Conservation (phyloP, 2,888 invertebrate genomes). For the Chaitophorus viminalis region DNA sequence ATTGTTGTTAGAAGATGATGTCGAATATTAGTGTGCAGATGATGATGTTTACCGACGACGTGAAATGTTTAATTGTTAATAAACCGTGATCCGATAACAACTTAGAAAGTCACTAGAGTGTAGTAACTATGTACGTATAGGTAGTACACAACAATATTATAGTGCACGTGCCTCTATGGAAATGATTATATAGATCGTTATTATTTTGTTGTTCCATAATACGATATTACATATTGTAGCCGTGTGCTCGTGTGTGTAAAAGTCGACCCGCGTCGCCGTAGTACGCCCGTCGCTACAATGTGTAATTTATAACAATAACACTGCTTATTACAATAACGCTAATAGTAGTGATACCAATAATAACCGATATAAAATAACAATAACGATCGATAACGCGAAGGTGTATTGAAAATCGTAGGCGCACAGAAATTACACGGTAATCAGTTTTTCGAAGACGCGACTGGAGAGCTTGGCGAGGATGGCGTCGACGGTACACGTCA, state of each 20-base stretch:
- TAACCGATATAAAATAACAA: not conserved
- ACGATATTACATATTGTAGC: too few relatives aligned
- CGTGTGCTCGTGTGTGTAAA: not conserved
- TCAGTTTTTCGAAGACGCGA: conserved; percentile 1
- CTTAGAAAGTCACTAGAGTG: too few relatives aligned
- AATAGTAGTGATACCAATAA: not conserved
- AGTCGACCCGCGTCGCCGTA: not conserved
- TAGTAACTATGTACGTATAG: too few relatives aligned
- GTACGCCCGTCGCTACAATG: not conserved
- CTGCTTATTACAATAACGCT: too few relatives aligned
- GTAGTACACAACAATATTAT: too few relatives aligned
- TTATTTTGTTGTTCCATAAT: not conserved
- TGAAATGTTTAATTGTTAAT: too few relatives aligned
- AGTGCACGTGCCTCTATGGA: too few relatives aligned
- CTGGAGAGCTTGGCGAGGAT: not conserved
- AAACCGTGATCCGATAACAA: too few relatives aligned
- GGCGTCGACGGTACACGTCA: not conserved
- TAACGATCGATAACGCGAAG: not conserved
- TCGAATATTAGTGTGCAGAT: too few relatives aligned
- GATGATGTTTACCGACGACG: too few relatives aligned
- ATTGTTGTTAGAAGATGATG: too few relatives aligned
- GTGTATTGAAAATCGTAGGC: not conserved
- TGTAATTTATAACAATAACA: not conserved
- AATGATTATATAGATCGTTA: not conserved
- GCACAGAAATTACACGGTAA: conserved; percentile 4